Evolutionary conservation across 2,888 invertebrate species (phyloP), one percentile per base, ranked within the genome.

Genomic region (Hydroisotoma schaefferi): DNA sequence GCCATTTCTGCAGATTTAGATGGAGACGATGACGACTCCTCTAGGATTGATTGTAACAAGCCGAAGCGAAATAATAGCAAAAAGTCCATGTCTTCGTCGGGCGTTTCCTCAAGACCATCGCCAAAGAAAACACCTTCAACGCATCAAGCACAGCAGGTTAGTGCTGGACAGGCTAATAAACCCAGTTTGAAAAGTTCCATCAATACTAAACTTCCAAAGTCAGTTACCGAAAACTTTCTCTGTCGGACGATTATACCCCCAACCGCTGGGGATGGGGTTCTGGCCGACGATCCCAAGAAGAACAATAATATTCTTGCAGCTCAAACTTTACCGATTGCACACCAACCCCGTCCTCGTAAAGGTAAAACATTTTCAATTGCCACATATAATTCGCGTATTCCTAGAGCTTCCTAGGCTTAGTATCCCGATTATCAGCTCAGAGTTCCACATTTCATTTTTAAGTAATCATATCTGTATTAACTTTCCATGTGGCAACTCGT

Each of bases 191-290:
- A 63, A 44, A n/a, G 10, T 1, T 3, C 26, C 4, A 27, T n/a
- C n/a, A n/a, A 53, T 10, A 49, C 62, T 47, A 48, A 57, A 18
- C 63, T 68, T 23, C 68, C 70, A 2, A 70, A 70, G 44, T 70
- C 70, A 46, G 65, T 70, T 29, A 70, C 70, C n/a, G 70, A 70
- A 57, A 70, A 67, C 54, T 67, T 65, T 33, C 58, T 70, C 23
- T 66, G 52, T 53, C 68, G 67, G 64, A 65, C 65, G 3, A 55
- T n/a, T 38, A 27, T 20, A 25, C 46, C 47, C 47, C 29, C 44
- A 25, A 49, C 12, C 23, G 40, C 26, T 20, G 40, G 3, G n/a
- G n/a, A n/a, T n/a, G n/a, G n/a, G n/a, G n/a, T n/a, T n/a, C n/a
- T n/a, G n/a, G n/a, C n/a, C n/a, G n/a, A n/a, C n/a, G n/a, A n/a